Base-by-base conservation (phyloP, 2,797 vertebrate species). In the Meriones psammophilus region DNA sequence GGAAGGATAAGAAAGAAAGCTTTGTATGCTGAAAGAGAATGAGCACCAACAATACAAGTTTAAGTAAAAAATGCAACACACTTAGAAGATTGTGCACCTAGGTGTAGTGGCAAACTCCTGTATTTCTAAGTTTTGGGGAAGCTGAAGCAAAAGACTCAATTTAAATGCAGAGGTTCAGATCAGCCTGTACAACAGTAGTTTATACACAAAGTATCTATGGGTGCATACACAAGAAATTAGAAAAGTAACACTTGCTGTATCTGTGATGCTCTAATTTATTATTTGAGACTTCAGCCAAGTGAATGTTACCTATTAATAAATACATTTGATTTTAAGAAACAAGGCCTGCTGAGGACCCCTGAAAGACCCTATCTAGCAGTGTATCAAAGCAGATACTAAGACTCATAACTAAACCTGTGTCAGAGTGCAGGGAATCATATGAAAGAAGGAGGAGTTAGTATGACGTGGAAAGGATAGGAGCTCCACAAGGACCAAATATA, bases 301-400 rank as follows among this genome's bases (percentile, higher is more conserved):
- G 84, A 78, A 73, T 68, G 56, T 81, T 77, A 66, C 12, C 30
- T 92, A 39, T 74, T 87, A 86, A 66, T 77, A 83, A 89, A 87
- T 60, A 71, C 20, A 93, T 73, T 81, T 77, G 80, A 77, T 85
- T 91, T 91, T 68, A 91, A 69, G 79, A 89, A 94, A 92, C 54
- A 92, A 88, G 46, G 83, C 33, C 13, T 60, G 42, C 42, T 42
- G 42, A 42, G 42, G 42, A 4, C 42, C 42, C 42, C 42, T 42
- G 42, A 42, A 42, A 42, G 42, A 42, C 42, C 6, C 42, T 42
- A 42, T 5, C 42, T 42, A 42, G 42, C 42, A 1, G 42, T 42
- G 42, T 42, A 42, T 42, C 42, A 42, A 42, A 42, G 42, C 42
- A 42, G 42, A 42, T 42, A 42, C 42, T 42, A 42, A 42, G 42